A percentile compares a stretch with the other conserved stretches of the same genome.
phyloP scores from a whole-genome alignment of 2,888 invertebrate species.

The Rhamnusium bicolor region DNA sequence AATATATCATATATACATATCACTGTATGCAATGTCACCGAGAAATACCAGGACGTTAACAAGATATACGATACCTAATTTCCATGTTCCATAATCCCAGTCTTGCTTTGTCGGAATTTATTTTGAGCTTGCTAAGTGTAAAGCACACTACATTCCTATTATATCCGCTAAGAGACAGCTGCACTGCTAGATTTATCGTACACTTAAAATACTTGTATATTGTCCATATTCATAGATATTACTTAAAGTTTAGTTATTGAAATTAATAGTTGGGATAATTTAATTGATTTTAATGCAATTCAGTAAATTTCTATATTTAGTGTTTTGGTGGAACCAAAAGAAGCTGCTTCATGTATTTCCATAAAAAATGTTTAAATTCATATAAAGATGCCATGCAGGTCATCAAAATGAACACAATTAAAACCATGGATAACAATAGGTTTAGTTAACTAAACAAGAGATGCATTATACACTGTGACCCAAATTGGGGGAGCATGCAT shows the following conservation, averaged over 20 bases:
- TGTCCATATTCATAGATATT: neutral
- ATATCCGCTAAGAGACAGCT: slow-evolving; percentile 34
- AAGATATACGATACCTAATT: slow-evolving; percentile 39
- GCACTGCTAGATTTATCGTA: slow-evolving; percentile 33
- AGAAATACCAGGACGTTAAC: slow-evolving; percentile 30
- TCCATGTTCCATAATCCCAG: slow-evolving; percentile 42
- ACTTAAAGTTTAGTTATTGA: neutral
- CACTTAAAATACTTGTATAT: slow-evolving; percentile 1
- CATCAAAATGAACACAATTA: no score
- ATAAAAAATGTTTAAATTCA: no score
- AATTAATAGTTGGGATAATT: no score
- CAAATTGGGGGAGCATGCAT: no score
- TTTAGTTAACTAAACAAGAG: no score
- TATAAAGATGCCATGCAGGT: no score
- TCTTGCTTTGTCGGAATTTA: slow-evolving; percentile 35
- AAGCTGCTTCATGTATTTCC: no score
- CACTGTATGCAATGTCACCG: slow-evolving; percentile 14
- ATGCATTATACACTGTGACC: no score
- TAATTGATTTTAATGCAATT: no score
- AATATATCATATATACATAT: slow-evolving; percentile 9
- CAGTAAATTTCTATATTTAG: no score
- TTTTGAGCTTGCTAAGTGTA: slow-evolving; percentile 32
- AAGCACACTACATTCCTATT: slow-evolving; percentile 47
- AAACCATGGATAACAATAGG: no score
- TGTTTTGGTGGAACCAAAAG: no score